phyloP scores from a whole-genome alignment of 2,888 invertebrate species.

The Hypomecis atomaria region DNA sequence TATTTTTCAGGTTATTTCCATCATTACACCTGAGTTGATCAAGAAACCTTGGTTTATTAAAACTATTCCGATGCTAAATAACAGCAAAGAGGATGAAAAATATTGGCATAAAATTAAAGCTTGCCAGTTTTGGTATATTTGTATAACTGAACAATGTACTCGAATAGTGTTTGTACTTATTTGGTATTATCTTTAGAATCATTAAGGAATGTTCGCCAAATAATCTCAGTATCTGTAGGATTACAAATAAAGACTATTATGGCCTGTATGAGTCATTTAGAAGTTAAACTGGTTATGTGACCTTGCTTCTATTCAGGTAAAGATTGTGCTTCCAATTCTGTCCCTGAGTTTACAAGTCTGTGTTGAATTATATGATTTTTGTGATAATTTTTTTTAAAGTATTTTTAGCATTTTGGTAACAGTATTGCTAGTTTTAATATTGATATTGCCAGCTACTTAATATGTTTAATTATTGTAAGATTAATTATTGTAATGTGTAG shows the following conservation, averaged over 20 bases:
- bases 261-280: constrained; percentile 45
- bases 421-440: constrained; percentile 63
- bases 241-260: constrained; percentile 40
- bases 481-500: constrained; percentile 59
- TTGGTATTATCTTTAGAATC: constrained; percentile 48
- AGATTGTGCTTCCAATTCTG: constrained; percentile 58
- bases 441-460: constrained; percentile 68
- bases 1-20: neutral
- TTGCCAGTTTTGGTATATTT: constrained; percentile 25
- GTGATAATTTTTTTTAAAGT: constrained; percentile 64
- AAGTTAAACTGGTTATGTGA: constrained; percentile 57
- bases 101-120: neutral
- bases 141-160: constrained; percentile 29
- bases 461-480: constrained; percentile 55
- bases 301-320: constrained; percentile 56
- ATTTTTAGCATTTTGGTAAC: constrained; percentile 55
- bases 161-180: constrained; percentile 40
- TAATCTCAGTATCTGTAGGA: constrained; percentile 31
- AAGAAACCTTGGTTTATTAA: constrained; percentile 4
- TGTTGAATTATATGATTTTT: constrained; percentile 59
- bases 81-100: neutral
- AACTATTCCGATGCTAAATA: neutral
- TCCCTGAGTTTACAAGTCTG: constrained; percentile 41
- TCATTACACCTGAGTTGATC: neutral
- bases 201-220: constrained; percentile 31